Percentiles rank a stretch among this genome's conserved stretches.
Conservation (phyloP, 2,113 vertebrate genomes). For the Gadus macrocephalus region DNA sequence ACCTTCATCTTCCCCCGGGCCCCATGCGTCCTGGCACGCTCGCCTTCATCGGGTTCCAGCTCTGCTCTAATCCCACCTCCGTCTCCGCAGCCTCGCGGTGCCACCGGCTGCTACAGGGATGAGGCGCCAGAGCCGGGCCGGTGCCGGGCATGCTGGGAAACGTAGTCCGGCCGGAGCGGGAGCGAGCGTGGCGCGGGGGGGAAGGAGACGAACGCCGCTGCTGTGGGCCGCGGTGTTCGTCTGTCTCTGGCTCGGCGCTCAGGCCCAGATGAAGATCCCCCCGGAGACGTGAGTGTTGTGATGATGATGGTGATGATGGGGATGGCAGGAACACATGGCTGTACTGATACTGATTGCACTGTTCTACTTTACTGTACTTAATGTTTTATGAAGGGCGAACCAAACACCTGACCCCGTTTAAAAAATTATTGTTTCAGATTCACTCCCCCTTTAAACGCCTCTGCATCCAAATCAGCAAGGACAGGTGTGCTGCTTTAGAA, state of each 20-base stretch:
- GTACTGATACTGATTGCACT: no score
- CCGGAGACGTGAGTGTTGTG: constrained; percentile 82
- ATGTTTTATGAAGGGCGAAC: no score
- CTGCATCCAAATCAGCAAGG: no score
- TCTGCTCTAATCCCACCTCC: constrained; percentile 16
- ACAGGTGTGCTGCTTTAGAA: no score
- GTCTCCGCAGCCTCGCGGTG: constrained; percentile 29
- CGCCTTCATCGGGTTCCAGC: background rate
- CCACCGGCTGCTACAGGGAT: constrained; percentile 47
- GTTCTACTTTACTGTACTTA: no score
- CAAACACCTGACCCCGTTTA: no score
- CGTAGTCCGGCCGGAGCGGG: constrained; percentile 10
- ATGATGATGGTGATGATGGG: background rate
- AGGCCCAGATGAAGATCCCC: constrained; percentile 80
- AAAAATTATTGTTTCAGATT: no score
- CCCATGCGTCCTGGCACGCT: background rate
- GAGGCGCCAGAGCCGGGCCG: constrained; percentile 36
- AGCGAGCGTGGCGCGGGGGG: constrained; percentile 46
- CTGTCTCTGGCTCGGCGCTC: constrained; percentile 55
- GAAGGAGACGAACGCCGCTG: constrained; percentile 49
- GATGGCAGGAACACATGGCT: background rate
- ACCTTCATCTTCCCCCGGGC: background rate
- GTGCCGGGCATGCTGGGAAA: constrained; percentile 31
- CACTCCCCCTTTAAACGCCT: no score
- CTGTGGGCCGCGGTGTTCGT: constrained; percentile 71